Conservation (phyloP, 2,888 invertebrate species). For the Eilema caniola region DNA sequence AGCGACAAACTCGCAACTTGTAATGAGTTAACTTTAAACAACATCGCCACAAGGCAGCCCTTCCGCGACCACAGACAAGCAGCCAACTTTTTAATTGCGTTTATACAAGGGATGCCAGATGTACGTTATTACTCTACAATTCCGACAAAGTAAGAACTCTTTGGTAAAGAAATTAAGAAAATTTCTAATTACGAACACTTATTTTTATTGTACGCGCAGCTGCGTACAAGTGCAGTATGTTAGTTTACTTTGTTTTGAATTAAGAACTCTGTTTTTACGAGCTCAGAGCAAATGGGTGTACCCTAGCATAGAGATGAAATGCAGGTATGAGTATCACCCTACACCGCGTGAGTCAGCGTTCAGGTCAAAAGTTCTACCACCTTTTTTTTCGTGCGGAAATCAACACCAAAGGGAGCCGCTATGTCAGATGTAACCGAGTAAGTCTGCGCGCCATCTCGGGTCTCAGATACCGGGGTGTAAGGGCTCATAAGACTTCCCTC, state of each 20-base stretch:
- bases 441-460: no score
- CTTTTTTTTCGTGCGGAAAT: no score
- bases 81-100: conserved; percentile 55
- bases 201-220: not conserved
- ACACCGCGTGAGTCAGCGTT: no score
- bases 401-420: no score
- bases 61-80: conserved; percentile 36
- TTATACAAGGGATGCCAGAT: conserved; percentile 35
- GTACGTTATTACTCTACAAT: conserved; percentile 42
- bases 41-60: conserved; percentile 36
- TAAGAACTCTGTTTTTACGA: no score
- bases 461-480: no score
- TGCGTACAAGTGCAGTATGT: not conserved
- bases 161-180: conserved; percentile 35
- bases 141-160: conserved; percentile 39
- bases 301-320: no score
- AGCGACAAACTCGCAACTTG: conserved; percentile 25
- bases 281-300: no score
- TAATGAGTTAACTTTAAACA: conserved; percentile 52
- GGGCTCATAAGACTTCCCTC: no score
- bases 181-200: conserved; percentile 31
- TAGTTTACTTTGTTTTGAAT: not conserved
- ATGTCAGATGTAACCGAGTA: no score
- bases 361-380: no score
- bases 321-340: no score